Evolutionary conservation across 2,797 vertebrate species (phyloP).

Genomic region (Jordanella pulchra): DNA sequence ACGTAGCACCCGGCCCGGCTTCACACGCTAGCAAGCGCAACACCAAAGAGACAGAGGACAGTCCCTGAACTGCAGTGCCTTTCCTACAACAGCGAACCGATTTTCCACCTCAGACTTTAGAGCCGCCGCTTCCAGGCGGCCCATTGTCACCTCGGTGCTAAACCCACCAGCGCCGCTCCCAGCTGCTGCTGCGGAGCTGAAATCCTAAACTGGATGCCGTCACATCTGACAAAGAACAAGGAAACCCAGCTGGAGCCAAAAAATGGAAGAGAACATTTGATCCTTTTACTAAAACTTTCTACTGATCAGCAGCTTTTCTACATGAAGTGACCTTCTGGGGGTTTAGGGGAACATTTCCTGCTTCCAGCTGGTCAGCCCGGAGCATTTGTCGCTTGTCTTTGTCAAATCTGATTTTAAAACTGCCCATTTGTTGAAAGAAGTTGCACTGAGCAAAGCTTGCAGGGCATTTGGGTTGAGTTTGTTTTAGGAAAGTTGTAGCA

Average conservation of each 20-base stretch:
- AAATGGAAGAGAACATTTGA: not conserved
- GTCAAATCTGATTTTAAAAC: constrained; percentile 4
- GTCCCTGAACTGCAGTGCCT: constrained; percentile 64
- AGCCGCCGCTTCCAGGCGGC: constrained; percentile 9
- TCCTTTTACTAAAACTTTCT: not conserved
- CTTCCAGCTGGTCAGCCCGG: constrained; percentile 2
- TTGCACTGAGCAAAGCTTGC: not conserved
- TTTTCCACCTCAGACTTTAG: constrained; percentile 25
- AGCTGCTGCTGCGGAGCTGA: not conserved
- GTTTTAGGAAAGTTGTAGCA: not conserved
- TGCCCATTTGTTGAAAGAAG: not conserved
- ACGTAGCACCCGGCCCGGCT: constrained; percentile 75
- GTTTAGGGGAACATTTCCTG: not conserved
- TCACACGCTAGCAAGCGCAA: constrained; percentile 1
- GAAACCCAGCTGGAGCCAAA: constrained; percentile 17
- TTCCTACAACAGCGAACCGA: constrained; percentile 47
- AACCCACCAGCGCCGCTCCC: too few relatives aligned
- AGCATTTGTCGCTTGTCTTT: not conserved
- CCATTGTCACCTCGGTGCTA: constrained; percentile 26
- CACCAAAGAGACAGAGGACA: constrained; percentile 30
- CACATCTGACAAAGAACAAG: constrained; percentile 1
- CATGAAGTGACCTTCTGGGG: not conserved
- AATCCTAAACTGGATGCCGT: not conserved
- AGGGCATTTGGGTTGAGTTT: not conserved
- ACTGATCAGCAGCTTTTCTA: not conserved